Conservation (phyloP, 2,113 vertebrate species). For the Puntigrus tetrazona region DNA sequence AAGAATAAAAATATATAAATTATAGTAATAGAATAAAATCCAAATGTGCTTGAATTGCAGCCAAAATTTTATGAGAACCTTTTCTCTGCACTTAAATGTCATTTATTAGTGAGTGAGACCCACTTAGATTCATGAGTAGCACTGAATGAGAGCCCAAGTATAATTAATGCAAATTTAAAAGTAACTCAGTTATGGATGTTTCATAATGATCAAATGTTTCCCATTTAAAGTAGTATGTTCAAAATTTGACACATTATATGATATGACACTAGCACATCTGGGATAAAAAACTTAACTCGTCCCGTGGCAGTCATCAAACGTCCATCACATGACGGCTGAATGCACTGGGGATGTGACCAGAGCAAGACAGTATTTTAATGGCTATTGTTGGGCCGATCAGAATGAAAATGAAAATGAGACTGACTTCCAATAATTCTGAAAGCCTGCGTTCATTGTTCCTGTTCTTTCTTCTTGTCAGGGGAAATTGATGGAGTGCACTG, state of each 20-base stretch:
- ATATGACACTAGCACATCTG: neutral
- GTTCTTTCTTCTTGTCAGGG: constrained; percentile 51
- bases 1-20: neutral
- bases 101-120: neutral
- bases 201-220: constrained; percentile 2
- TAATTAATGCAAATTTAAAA: neutral
- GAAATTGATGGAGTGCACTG: constrained; percentile 56
- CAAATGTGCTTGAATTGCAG: neutral
- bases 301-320: constrained; percentile 31
- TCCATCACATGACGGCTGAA: constrained; percentile 12
- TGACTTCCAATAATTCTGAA: constrained; percentile 62
- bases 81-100: neutral
- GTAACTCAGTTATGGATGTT: neutral
- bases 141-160: neutral
- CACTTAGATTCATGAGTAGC: neutral
- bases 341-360: constrained; percentile 9
- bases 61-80: neutral
- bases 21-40: neutral
- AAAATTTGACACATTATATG: constrained; percentile 3
- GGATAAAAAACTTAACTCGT: constrained; percentile 2
- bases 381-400: constrained; percentile 43
- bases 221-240: neutral
- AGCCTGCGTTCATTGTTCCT: constrained; percentile 56
- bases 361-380: constrained; percentile 23
- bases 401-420: constrained; percentile 51